Conservation (phyloP, 2,888 invertebrate species). For the Neoscelio sp. region DNA sequence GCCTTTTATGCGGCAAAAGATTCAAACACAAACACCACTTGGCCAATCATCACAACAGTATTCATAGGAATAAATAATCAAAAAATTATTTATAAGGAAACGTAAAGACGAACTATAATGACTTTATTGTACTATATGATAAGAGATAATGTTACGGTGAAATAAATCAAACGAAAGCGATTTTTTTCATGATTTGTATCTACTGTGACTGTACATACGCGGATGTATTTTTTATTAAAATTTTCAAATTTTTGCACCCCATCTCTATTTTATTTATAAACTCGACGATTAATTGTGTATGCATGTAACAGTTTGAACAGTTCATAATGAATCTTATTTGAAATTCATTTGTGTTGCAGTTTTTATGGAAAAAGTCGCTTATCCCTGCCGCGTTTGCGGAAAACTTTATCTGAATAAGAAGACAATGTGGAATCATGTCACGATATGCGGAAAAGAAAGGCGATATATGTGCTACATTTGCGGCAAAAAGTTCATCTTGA, state of each 20-base stretch:
- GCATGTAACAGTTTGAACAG: not conserved
- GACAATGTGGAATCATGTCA: constrained; percentile 89
- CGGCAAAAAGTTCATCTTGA: constrained; percentile 78
- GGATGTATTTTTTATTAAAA: too few species aligned
- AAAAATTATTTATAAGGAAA: too few species aligned
- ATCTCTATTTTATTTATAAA: not conserved
- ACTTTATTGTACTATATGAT: too few species aligned
- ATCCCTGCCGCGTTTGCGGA: constrained; percentile 76
- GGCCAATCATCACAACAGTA: constrained; percentile 71
- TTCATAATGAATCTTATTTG: constrained; percentile 1
- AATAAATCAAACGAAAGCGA: too few species aligned
- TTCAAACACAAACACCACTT: constrained; percentile 80
- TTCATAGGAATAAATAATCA: constrained; percentile 58
- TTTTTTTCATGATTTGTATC: too few species aligned
- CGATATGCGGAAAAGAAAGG: constrained; percentile 80
- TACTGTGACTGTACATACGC: constrained; percentile 22
- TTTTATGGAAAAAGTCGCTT: constrained; percentile 61
- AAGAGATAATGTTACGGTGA: too few species aligned
- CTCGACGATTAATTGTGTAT: not conserved
- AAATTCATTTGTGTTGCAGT: constrained; percentile 58
- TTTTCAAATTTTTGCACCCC: too few species aligned
- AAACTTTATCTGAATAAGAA: constrained; percentile 85
- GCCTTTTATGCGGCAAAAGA: constrained; percentile 76
- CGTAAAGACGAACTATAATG: not conserved
- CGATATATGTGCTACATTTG: constrained; percentile 78